Conservation (phyloP, 30 jellyfish, hydroid and myxozoan species). For the Sanderia malayensis region DNA sequence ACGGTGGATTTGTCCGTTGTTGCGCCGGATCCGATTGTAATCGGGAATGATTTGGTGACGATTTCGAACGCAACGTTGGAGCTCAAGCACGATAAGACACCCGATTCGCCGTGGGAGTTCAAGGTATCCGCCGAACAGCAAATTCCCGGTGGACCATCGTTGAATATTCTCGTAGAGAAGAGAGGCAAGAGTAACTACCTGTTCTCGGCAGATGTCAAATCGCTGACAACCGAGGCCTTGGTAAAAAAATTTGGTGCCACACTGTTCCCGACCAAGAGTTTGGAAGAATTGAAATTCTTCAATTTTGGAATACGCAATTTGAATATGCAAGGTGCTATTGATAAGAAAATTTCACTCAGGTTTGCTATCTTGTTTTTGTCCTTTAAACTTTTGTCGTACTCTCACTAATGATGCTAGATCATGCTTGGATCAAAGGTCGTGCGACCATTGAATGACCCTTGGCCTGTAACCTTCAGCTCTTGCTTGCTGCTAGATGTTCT, state of each 20-base stretch:
- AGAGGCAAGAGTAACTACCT: constrained; percentile 16
- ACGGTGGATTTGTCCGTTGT: constrained; percentile 40
- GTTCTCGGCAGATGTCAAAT: constrained; percentile 36
- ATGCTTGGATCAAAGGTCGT: too few species aligned
- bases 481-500: too few species aligned
- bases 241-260: constrained; percentile 63
- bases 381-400: too few species aligned
- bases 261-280: constrained; percentile 33
- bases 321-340: constrained; percentile 45
- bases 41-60: constrained; percentile 43
- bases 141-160: constrained; percentile 43
- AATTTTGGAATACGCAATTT: constrained; percentile 70
- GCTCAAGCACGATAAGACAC: constrained; percentile 41
- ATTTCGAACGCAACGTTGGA: constrained; percentile 54
- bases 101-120: constrained; percentile 64
- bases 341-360: constrained; percentile 45
- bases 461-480: too few species aligned
- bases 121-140: constrained; percentile 54
- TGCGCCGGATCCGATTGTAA: constrained; percentile 65
- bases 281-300: constrained; percentile 61
- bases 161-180: constrained; percentile 45
- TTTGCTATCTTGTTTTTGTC: too few species aligned
- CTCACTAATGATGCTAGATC: too few species aligned
- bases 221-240: constrained; percentile 48
- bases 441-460: too few species aligned